Base-by-base conservation (phyloP, 2,888 invertebrate genomes). In the Melanophora roralis region DNA sequence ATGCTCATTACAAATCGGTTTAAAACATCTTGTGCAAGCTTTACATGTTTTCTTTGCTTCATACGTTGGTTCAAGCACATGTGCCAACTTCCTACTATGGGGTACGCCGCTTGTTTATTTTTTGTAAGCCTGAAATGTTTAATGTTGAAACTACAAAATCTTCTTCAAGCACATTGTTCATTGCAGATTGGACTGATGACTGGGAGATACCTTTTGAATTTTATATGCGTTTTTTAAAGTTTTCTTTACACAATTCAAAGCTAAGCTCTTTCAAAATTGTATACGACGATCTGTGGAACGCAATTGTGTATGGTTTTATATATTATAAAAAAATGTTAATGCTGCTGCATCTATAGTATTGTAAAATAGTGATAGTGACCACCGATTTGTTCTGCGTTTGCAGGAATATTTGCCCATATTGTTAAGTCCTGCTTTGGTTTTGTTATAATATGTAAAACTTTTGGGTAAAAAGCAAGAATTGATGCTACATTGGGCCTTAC, bases 361-460 rank as follows among this genome's bases (percentile, higher is more conserved):
- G 14, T 23, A 49, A 49, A 49, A 49, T 49, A 49, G 14, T 49
- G 49, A 19, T 49, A 49, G 23, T 23, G 49, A 16, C 49, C 49
- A 49, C 8, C 49, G 49, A 49, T 14, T 49, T 49, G 49, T 49
- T 23, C 21, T 49, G 49, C 49, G 49, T 49, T 49, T 49, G 49
- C 38, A 38, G 9, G 38, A 38, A 12, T 38, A 38, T 38, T 38
- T 12, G 38, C 3, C 27, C 27, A 27, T 27, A 27, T 27, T 27
- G 27, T 5, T 6, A 27, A 27, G n/a, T n/a, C n/a, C 27, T 27
- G 27, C 27, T n/a, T n/a, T n/a, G n/a, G n/a, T n/a, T n/a, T n/a
- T 6, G 27, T 27, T 5, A 27, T 27, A 27, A 27, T 3, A 27
- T n/a, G n/a, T n/a, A n/a, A n/a, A n/a, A n/a, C n/a, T n/a, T 27